Conservation (phyloP, 2,888 invertebrate genomes). For the Celastrina argiolus region DNA sequence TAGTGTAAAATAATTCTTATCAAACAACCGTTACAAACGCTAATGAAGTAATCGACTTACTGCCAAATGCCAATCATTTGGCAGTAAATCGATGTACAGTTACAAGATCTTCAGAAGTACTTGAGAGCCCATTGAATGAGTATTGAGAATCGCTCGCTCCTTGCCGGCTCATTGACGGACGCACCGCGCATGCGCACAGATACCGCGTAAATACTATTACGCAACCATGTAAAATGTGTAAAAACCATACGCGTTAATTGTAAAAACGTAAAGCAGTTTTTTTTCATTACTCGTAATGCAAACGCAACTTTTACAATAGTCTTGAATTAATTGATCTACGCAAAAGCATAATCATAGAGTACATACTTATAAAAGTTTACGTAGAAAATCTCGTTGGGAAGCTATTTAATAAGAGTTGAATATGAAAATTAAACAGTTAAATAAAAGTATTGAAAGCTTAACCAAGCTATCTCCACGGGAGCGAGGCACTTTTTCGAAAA, state of each 20-base stretch:
- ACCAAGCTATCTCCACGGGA: too few relatives aligned
- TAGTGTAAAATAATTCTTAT: neutral
- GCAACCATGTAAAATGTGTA: constrained; percentile 6
- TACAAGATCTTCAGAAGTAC: neutral
- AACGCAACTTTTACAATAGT: too few relatives aligned
- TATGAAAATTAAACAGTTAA: too few relatives aligned
- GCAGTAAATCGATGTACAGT: neutral
- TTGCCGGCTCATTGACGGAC: constrained; percentile 49
- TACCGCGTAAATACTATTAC: constrained; percentile 9
- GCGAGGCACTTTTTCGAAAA: too few relatives aligned
- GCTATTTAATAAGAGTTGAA: too few relatives aligned
- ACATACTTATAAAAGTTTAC: too few relatives aligned
- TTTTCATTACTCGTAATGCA: too few relatives aligned
- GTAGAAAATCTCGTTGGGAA: too few relatives aligned
- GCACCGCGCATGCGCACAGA: constrained; percentile 56
- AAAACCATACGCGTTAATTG: neutral
- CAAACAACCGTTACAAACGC: neutral
- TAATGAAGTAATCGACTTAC: neutral
- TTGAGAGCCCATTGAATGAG: constrained; percentile 34
- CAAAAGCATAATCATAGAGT: too few relatives aligned
- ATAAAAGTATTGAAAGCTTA: too few relatives aligned
- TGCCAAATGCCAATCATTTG: too few relatives aligned
- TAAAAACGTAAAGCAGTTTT: neutral
- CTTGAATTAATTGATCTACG: too few relatives aligned
- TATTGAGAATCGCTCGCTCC: constrained; percentile 54